A percentile compares a stretch with the other conserved stretches of the same genome.
Conservation (phyloP, 2,797 vertebrate species). For the Orientallactaga sibirica region DNA sequence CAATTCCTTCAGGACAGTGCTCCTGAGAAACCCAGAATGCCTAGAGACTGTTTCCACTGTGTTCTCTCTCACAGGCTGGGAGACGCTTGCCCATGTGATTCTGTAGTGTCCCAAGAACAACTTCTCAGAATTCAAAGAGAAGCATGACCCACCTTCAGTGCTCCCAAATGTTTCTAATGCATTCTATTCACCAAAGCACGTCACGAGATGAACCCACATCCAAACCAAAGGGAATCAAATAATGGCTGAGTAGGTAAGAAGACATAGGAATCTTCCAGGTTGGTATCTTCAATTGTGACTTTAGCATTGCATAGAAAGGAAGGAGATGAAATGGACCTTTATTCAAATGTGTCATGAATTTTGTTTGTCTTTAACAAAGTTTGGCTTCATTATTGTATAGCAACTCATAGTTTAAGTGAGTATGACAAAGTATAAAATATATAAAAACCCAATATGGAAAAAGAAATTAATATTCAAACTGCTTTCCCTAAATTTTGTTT, state of each 20-base stretch:
- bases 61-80: background rate
- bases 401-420: background rate
- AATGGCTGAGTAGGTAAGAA: fast-evolving
- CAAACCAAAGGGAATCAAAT: background rate
- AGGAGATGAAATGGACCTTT: background rate
- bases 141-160: background rate
- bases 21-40: background rate
- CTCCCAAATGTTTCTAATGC: background rate
- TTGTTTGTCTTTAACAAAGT: background rate
- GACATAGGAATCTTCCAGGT: background rate
- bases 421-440: background rate
- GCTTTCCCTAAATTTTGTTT: background rate
- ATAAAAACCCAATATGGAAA: background rate
- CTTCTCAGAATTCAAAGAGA: background rate
- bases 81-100: background rate
- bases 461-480: background rate
- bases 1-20: background rate
- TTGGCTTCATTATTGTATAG: background rate
- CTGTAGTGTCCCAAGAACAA: background rate
- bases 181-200: background rate
- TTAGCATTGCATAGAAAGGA: background rate
- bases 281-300: background rate
- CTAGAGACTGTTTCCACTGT: background rate
- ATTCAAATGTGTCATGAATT: background rate
- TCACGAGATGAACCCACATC: background rate